Base-by-base conservation (phyloP, 1,140 invertebrate genomes). In the Samia ricini region DNA sequence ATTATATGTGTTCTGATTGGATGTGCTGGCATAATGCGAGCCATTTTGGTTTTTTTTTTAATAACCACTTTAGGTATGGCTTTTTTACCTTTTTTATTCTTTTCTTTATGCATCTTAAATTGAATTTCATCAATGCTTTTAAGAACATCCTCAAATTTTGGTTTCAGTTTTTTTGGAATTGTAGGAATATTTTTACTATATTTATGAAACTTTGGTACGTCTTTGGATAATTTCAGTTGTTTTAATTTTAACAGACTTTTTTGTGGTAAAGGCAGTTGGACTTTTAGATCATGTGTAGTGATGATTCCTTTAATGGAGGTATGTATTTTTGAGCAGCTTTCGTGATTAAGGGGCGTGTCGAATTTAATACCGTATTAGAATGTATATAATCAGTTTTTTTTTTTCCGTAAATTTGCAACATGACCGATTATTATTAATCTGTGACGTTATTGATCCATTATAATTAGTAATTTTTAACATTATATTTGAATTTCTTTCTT, bases 251-350 rank as follows among this genome's bases (percentile, higher is more conserved):
- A 60, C 15, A 91, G 69, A 65, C 83, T 90, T 51, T 90, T 79
- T 71, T 90, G 76, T 42, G 90, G 85, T 68, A 91, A 79, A 51
- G 79, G 71, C 22, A 91, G 67, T 75, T 91, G 83, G 57, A 89
- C 76, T 74, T 89, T 91, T 52, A 91, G 75, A 66, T 91, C 82
- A 48, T 65, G 63, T 59, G 81, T 73, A 15, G n/a, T n/a, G n/a
- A n/a, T n/a, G 72, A 71, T 66, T 81, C 79, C 72, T 86, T 84
- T 64, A 86, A 57, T 24, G 90, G 89, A 26, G 90, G 89, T 71
- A 91, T 91, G 66, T 91, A 91, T 79, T 91, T 91, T 78, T 89
- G 83, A 57, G 90, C 90, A 54, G 83, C 90, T 79, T 91, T 91
- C 49, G 90, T 91, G 23, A 90, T 79, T 58, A 89, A 73, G 48